Conservation (phyloP, 1,140 invertebrate species). For the Kradibia gibbosae region DNA sequence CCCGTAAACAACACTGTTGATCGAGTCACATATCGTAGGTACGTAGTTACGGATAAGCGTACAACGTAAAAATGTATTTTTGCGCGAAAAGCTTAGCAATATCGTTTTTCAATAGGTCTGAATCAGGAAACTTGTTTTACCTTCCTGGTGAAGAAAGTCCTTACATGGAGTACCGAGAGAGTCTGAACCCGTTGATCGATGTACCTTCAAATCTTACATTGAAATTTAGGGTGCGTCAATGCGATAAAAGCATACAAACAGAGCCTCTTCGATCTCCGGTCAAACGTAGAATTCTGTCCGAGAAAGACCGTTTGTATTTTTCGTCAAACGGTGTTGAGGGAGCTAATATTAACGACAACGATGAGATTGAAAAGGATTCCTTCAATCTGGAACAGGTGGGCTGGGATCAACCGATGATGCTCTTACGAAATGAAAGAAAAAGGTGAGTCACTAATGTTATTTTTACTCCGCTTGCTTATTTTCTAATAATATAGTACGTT, state of each 20-base stretch:
- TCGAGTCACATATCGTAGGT: constrained; percentile 69
- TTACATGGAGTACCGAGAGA: constrained; percentile 75
- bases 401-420: constrained; percentile 60
- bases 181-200: constrained; percentile 50
- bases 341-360: constrained; percentile 55
- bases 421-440: constrained; percentile 69
- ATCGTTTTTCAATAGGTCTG: constrained; percentile 56
- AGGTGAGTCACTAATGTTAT: constrained; percentile 57
- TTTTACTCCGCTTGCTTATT: background rate
- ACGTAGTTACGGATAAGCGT: background rate
- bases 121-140: constrained; percentile 67
- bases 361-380: constrained; percentile 58
- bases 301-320: constrained; percentile 65
- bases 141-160: constrained; percentile 70
- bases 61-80: background rate
- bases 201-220: constrained; percentile 68
- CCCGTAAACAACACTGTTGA: constrained; percentile 78
- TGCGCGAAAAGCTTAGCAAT: background rate
- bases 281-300: constrained; percentile 66
- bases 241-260: constrained; percentile 76
- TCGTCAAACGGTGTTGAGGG: constrained; percentile 59
- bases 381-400: constrained; percentile 60
- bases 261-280: constrained; percentile 70
- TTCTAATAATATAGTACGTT: background rate
- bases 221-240: constrained; percentile 74